Conservation (phyloP, 2,113 vertebrate species). For the Falco punctatus region DNA sequence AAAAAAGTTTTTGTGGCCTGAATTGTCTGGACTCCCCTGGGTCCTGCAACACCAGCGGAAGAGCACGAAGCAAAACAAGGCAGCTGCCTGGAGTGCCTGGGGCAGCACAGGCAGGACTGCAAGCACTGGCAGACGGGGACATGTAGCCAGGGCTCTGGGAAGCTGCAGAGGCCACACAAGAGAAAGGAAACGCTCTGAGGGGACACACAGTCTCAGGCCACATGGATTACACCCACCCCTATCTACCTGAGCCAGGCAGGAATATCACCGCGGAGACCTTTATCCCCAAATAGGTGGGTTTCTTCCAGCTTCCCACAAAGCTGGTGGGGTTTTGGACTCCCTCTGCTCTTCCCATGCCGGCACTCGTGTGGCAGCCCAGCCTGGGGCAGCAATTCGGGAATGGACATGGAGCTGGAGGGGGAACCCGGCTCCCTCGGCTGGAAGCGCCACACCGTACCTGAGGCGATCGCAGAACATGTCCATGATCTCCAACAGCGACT, state of each 20-base stretch:
- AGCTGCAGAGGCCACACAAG: not conserved
- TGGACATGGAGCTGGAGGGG: accelerated
- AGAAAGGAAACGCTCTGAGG: not conserved
- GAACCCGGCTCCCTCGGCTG: not conserved
- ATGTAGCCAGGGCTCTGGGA: not conserved
- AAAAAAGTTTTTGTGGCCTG: conserved; percentile 48
- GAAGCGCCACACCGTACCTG: conserved; percentile 74
- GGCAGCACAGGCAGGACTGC: not conserved
- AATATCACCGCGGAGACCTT: accelerated
- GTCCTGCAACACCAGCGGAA: conserved; percentile 45
- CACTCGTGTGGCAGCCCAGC: not conserved
- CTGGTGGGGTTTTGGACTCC: not conserved
- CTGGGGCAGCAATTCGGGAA: accelerated
- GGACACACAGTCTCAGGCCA: not conserved
- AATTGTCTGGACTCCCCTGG: conserved; percentile 55
- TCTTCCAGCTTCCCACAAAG: not conserved
- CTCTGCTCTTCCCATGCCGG: not conserved
- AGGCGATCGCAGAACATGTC: conserved; percentile 96
- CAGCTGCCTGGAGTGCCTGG: not conserved
- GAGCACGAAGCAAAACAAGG: conserved; percentile 49
- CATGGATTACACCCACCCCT: not conserved
- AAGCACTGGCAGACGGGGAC: not conserved
- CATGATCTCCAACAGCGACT: conserved; percentile 93
- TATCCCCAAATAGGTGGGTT: not conserved
- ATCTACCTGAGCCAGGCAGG: not conserved